These are phyloP conservation scores for Pollicipes pollicipes DNA, from an alignment of 1,140 invertebrate species.

Conservation along the genomic window DNA sequence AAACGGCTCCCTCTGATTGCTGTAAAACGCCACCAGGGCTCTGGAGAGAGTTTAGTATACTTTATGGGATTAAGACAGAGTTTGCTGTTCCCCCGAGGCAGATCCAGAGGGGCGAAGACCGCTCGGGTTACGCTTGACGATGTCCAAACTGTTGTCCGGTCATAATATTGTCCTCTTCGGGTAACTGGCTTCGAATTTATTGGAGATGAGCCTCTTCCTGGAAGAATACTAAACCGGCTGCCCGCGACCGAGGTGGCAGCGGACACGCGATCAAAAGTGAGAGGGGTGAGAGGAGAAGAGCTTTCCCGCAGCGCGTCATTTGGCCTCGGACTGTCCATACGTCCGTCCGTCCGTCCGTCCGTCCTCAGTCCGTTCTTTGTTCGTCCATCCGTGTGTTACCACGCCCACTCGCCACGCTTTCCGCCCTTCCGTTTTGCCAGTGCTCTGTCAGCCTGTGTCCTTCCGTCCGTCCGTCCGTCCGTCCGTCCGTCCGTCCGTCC, in stretches of 20 bases:
- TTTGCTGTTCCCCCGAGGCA: neutral
- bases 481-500: no score
- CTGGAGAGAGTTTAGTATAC: neutral
- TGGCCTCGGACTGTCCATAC: no score
- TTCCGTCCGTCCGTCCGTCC: no score
- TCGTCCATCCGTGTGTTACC: no score
- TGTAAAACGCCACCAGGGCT: neutral
- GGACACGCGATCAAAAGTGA: no score
- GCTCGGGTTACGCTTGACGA: neutral
- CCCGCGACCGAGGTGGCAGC: neutral
- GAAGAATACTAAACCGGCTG: neutral
- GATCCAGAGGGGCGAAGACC: neutral
- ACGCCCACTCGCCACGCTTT: no score
- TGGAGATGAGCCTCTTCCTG: neutral
- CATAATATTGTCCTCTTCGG: neutral
- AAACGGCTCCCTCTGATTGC: neutral
- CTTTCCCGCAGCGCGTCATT: no score
- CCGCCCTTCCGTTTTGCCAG: no score
- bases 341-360: no score
- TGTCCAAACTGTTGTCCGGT: neutral
- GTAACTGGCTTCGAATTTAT: neutral
- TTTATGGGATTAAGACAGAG: slow-evolving; percentile 2
- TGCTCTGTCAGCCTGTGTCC: no score
- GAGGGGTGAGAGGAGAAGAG: no score
- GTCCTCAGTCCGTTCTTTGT: no score